Evolutionary conservation across 2,888 invertebrate species (phyloP), one percentile per base, ranked within the genome.

Genomic region (Apotomis turbidana): DNA sequence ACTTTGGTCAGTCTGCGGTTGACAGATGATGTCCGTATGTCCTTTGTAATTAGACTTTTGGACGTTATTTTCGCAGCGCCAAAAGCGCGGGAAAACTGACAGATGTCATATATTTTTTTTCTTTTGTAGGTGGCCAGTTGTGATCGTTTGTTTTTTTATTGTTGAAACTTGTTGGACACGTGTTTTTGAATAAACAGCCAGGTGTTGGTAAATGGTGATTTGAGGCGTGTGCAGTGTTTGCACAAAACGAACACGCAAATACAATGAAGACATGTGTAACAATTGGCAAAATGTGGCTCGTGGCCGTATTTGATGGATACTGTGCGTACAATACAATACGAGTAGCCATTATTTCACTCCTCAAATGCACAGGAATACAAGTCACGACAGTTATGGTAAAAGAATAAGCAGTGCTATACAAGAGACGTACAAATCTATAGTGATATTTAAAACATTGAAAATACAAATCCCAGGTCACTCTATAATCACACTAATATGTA

Each of bases 1-100:
- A 84, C 79, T 77, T 74, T 80, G 89, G 88, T 83, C 87, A 86
- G 80, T 86, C 85, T 91, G 91, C 80, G 91, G 91, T 90, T 85
- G 85, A 85, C 87, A 87, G 86, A 86, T 90, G 88, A 85, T 80
- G 76, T 80, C 79, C 80, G 73, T 78, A 79, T 80, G 79, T 80
- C 80, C 71, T 76, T 74, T 77, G 79, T 79, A 78, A 81, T 80
- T 79, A 75, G 78, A 80, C 77, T 79, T 78, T 76, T 54, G 61
- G 67, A 27, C 27, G 68, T 69, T 73, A 70, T 76, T 73, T 73
- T 74, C 76, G 69, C 73, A 74, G 76, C 75, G 67, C 60, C 71
- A 38, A 68, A 71, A 61, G 78, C 79, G 83, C 85, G 85, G 83
- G 82, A 83, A 86, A 88, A 82, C 81, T 88, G 89, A 89, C 89